A percentile compares a stretch with the other conserved stretches of the same genome.
These are phyloP conservation scores for Carassius gibelio DNA, from an alignment of 2,113 vertebrate species.

Conservation along the genomic window DNA sequence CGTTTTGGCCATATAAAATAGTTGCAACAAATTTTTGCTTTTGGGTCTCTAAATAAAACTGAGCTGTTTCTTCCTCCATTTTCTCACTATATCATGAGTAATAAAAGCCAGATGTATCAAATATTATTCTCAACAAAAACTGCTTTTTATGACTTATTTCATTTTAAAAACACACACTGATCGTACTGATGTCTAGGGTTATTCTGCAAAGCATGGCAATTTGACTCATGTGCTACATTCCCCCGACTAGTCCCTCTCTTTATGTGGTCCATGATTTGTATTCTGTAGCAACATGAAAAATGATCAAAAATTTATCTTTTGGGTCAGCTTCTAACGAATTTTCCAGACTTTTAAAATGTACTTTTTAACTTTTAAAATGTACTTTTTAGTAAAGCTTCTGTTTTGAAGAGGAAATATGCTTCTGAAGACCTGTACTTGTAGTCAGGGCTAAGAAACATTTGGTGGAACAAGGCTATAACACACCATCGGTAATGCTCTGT, in stretches of 20 bases:
- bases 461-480: conserved; percentile 2
- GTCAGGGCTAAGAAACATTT: background rate
- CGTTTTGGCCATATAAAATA: too few relatives aligned
- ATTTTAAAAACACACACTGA: too few relatives aligned
- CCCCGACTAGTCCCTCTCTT: background rate
- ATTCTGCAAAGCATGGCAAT: background rate
- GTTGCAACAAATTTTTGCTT: too few relatives aligned
- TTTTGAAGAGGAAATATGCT: background rate
- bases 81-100: too few relatives aligned
- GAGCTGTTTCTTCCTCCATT: too few relatives aligned
- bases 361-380: background rate
- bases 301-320: background rate
- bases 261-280: background rate
- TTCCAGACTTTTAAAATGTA: background rate
- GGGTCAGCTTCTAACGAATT: background rate
- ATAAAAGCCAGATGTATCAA: too few relatives aligned
- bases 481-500: background rate
- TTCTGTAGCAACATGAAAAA: background rate
- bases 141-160: too few relatives aligned
- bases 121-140: too few relatives aligned
- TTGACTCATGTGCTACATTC: background rate
- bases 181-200: too few relatives aligned
- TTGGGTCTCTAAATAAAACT: too few relatives aligned
- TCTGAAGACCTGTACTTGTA: background rate
- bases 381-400: background rate